Percentiles rank a stretch among this genome's conserved stretches.
These are phyloP conservation scores for Odobenus rosmarus DNA, from an alignment of 2,113 vertebrate species.

Conservation along the genomic window DNA sequence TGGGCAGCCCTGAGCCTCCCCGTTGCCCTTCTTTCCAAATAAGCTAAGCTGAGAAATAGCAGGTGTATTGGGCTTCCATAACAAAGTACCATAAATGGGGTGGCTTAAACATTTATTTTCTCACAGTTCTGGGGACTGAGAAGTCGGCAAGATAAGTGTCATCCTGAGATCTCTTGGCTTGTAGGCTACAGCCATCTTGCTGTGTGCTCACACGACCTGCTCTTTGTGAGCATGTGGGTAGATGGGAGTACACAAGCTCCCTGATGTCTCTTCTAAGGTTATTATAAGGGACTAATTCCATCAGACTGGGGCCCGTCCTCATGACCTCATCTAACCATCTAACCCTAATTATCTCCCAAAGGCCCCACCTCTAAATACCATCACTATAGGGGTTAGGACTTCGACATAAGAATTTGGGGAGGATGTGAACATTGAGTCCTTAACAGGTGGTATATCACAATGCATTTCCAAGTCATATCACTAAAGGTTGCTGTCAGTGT, in stretches of 20 bases:
- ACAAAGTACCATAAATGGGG: background rate
- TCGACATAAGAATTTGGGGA: background rate
- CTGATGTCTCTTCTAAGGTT: background rate
- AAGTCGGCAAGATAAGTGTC: background rate
- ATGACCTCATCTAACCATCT: background rate
- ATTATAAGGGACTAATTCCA: background rate
- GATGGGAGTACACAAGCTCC: background rate
- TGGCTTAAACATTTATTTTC: background rate
- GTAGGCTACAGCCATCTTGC: background rate
- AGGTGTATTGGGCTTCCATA: background rate
- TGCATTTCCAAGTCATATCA: rapidly evolving
- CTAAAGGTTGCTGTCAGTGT: background rate
- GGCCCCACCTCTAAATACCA: background rate
- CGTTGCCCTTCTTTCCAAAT: background rate
- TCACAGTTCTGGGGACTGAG: background rate
- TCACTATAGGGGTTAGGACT: background rate
- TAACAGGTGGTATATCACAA: background rate
- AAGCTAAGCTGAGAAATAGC: background rate
- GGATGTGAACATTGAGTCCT: too few relatives aligned
- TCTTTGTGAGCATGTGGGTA: background rate
- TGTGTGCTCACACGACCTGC: background rate
- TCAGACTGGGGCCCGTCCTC: background rate
- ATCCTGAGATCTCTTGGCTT: background rate
- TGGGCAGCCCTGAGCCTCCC: background rate
- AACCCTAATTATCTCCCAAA: background rate